These are phyloP conservation scores for Pituophis catenifer DNA, from an alignment of 2,113 vertebrate genomes.

Conservation along the genomic window DNA sequence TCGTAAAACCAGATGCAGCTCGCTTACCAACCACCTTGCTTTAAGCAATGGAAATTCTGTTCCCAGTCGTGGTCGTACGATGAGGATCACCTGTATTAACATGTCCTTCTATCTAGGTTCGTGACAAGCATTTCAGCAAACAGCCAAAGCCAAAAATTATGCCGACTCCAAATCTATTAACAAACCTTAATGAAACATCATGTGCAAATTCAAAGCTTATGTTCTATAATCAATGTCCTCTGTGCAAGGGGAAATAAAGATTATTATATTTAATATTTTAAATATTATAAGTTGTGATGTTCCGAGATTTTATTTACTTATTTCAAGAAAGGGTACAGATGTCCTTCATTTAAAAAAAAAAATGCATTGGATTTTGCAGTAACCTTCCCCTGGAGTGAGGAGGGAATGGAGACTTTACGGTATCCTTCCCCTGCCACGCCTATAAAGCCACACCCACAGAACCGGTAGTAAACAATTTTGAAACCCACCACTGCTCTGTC, in stretches of 20 bases:
- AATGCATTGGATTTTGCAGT: neutral
- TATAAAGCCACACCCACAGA: too few species aligned
- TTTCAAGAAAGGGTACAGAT: neutral
- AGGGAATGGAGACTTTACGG: too few species aligned
- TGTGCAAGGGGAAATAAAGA: neutral
- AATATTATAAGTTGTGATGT: neutral
- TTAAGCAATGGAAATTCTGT: neutral
- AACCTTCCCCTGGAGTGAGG: too few species aligned
- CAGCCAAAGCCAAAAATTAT: neutral
- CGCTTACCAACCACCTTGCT: neutral
- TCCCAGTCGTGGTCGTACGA: neutral
- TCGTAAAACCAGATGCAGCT: neutral
- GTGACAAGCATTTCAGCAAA: neutral
- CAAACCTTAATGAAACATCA: neutral
- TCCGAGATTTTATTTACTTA: neutral
- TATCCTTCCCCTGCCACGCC: too few species aligned
- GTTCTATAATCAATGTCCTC: neutral
- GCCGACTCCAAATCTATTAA: neutral
- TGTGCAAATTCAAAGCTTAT: neutral
- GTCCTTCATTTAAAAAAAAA: neutral
- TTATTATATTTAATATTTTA: neutral
- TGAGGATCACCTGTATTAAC: neutral
- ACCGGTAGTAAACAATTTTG: too few species aligned
- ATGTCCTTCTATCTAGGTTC: neutral
- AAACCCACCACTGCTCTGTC: too few species aligned